phyloP scores from a whole-genome alignment of 1,140 invertebrate genomes.

The Stegodyphus mimosarum region DNA sequence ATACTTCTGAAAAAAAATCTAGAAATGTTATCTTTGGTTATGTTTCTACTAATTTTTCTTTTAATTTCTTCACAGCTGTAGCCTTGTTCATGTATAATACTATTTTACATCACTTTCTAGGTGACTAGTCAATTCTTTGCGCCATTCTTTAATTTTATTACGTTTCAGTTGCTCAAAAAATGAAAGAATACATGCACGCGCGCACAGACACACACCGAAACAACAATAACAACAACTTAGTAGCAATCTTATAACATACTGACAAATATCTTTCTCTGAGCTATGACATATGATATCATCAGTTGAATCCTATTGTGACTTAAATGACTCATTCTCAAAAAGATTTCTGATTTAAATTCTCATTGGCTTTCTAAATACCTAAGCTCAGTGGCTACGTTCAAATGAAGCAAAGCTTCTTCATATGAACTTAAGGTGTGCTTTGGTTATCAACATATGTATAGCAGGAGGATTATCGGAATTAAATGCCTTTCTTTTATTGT shows the following conservation, averaged over 20 bases:
- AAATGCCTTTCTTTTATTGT: no score
- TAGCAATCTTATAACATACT: background rate
- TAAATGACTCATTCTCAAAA: background rate
- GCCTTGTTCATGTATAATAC: background rate
- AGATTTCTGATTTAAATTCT: background rate
- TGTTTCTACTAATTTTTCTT: background rate
- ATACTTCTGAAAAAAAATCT: background rate
- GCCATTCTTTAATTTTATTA: background rate
- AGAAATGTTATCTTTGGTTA: constrained; percentile 6
- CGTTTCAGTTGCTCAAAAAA: background rate
- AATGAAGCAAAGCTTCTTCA: background rate
- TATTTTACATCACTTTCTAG: background rate
- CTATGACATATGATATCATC: background rate
- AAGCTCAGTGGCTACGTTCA: background rate
- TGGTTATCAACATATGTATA: background rate
- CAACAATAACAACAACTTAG: background rate
- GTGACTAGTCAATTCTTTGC: background rate
- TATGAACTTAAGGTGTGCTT: background rate
- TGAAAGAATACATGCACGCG: background rate
- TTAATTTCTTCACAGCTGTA: background rate
- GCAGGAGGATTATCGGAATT: no score
- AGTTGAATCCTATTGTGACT: background rate
- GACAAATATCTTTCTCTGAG: background rate
- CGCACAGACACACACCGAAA: background rate
- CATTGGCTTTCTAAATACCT: background rate